These are phyloP conservation scores for Aphidius gifuensis DNA, from an alignment of 1,140 invertebrate genomes.

Conservation along the genomic window DNA sequence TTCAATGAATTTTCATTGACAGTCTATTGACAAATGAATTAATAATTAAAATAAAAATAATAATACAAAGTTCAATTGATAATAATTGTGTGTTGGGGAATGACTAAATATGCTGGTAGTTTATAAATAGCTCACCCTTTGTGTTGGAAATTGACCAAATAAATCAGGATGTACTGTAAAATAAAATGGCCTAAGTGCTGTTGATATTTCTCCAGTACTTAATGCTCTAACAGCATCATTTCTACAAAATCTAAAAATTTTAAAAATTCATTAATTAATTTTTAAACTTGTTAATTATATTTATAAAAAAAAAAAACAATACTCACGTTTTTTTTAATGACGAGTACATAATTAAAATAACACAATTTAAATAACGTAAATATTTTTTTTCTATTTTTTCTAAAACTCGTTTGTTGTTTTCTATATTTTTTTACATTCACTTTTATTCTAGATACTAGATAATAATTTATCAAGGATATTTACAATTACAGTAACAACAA, in stretches of 20 bases:
- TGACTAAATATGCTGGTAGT: background rate
- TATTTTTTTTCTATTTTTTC: too few relatives aligned
- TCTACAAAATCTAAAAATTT: slow-evolving; percentile 41
- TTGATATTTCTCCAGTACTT: slow-evolving; percentile 77
- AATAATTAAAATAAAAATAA: slow-evolving; percentile 4
- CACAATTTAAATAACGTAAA: too few relatives aligned
- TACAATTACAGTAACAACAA: too few relatives aligned
- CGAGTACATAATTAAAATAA: too few relatives aligned
- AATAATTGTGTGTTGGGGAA: background rate
- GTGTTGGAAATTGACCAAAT: slow-evolving; percentile 85
- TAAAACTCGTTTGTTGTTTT: too few relatives aligned
- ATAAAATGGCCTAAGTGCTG: slow-evolving; percentile 88
- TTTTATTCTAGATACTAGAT: too few relatives aligned
- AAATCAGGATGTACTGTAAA: slow-evolving; percentile 94
- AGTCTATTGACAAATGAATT: slow-evolving; percentile 58
- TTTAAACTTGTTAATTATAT: too few relatives aligned
- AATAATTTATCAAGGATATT: too few relatives aligned
- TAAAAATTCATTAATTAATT: background rate
- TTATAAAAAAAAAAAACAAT: too few relatives aligned
- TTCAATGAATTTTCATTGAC: slow-evolving; percentile 91
- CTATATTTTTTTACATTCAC: background rate
- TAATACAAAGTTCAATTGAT: background rate
- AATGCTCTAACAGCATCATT: slow-evolving; percentile 48
- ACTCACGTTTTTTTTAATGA: too few relatives aligned
- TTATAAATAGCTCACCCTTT: slow-evolving; percentile 62